Evolutionary conservation across 2,113 vertebrate genomes (phyloP), one percentile per base, ranked within the genome.

Genomic region (Mirounga angustirostris): DNA sequence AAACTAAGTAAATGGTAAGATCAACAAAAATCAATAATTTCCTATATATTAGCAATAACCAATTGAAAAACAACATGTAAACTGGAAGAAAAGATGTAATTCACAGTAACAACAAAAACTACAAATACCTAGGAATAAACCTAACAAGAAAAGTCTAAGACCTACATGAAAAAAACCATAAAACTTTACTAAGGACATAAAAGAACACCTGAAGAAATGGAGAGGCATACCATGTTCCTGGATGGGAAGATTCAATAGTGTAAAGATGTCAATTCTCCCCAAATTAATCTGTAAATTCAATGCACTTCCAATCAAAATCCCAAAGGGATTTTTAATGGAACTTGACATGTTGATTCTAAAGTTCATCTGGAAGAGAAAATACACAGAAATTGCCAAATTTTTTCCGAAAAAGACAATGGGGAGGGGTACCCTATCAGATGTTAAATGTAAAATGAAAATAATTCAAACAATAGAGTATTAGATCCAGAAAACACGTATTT

Each of bases 221-320:
- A 98, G 98, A 98, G 83, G 96, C 97, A 98, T 97, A 98, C 97
- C 97, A 98, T 98, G 74, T 93, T 98, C 86, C 80, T 98, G 96
- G 97, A 91, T 96, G 95, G 96, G 94, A 98, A 98, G 95, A 97
- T 80, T 98, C 97, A 98, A 97, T 83, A 97, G 92, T 96, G 97
- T 97, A 98, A 97, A 98, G 98, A 98, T 95, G 97, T 97, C 95
- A 98, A 95, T 97, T 97, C 94, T 98, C 94, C 98, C 98, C 97
- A 97, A 97, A 98, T 97, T 96, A 96, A 98, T 98, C 97, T 98
- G 97, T 98, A 98, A 98, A 98, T 98, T 98, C 97, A 97, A 97
- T 98, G 98, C 96, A 98, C 97, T 98, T 98, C 98, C 95, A 98
- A 98, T 98, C 97, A 98, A 98, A 98, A 97, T 98, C 97, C 96